Evolutionary conservation across 2,888 invertebrate genomes (phyloP).

Genomic region (Meteorus cinctellus): DNA sequence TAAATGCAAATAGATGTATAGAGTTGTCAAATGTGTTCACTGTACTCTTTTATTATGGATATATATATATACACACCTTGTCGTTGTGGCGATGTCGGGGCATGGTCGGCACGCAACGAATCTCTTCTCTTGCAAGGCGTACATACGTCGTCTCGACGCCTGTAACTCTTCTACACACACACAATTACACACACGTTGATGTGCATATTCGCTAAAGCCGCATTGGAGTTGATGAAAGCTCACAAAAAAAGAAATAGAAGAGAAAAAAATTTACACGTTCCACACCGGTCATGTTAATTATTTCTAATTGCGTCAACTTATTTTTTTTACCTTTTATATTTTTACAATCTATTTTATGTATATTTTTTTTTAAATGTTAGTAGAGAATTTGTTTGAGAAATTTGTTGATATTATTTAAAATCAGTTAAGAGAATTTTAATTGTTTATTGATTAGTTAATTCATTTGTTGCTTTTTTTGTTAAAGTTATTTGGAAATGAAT

Average conservation of each 20-base stretch:
- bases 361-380: too few species aligned
- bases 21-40: neutral
- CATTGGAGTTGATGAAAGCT: conserved; percentile 3
- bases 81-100: conserved; percentile 25
- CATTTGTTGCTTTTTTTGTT: neutral
- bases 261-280: conserved; percentile 12
- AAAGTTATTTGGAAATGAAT: too few species aligned
- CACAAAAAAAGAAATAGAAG: neutral
- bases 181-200: neutral
- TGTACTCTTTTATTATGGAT: neutral
- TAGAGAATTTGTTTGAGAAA: too few species aligned
- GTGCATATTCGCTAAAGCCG: neutral
- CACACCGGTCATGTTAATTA: conserved; percentile 22
- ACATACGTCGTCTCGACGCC: conserved; percentile 17
- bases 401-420: too few species aligned
- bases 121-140: conserved; percentile 33
- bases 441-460: neutral
- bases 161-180: conserved; percentile 20
- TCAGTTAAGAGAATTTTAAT: too few species aligned
- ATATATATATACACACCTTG: neutral
- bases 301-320: conserved; percentile 2
- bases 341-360: too few species aligned
- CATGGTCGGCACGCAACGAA: conserved; percentile 51
- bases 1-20: neutral
- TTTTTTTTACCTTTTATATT: conserved; percentile 1